A percentile compares a stretch with the other conserved stretches of the same genome.
Conservation (phyloP, 2,113 vertebrate species). For the Parotia lawesii region DNA sequence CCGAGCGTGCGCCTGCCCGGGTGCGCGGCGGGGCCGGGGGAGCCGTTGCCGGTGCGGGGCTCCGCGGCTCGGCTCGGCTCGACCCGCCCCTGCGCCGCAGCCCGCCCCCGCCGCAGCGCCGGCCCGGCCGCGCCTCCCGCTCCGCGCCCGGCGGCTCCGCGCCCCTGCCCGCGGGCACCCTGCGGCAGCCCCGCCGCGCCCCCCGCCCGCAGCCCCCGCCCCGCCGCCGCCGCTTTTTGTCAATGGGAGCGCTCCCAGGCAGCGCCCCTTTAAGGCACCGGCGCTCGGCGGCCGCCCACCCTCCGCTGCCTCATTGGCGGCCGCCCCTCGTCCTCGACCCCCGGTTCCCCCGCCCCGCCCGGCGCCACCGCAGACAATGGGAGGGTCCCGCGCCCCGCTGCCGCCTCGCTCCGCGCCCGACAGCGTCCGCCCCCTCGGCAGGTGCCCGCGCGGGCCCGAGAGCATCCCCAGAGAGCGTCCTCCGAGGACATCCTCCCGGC, state of each 20-base stretch:
- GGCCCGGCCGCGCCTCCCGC: no score
- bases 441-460: neutral
- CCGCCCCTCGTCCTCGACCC: neutral
- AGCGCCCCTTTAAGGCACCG: slow-evolving; percentile 39
- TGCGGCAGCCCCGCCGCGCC: no score
- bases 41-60: no score
- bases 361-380: neutral
- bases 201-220: no score
- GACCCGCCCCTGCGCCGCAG: no score
- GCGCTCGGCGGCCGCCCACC: slow-evolving; percentile 59
- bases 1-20: no score
- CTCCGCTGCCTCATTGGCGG: no score
- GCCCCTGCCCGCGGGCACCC: no score
- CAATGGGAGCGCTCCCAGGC: neutral
- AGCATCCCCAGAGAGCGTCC: neutral
- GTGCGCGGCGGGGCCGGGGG: no score
- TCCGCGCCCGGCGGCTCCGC: no score
- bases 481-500: neutral
- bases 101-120: no score
- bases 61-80: no score
- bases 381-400: neutral
- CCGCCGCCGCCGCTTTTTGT: neutral
- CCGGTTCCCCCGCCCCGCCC: neutral
- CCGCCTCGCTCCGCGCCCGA: neutral
- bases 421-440: neutral